Conservation (phyloP, 2,888 invertebrate genomes). For the Drosophila kambysellisi region DNA sequence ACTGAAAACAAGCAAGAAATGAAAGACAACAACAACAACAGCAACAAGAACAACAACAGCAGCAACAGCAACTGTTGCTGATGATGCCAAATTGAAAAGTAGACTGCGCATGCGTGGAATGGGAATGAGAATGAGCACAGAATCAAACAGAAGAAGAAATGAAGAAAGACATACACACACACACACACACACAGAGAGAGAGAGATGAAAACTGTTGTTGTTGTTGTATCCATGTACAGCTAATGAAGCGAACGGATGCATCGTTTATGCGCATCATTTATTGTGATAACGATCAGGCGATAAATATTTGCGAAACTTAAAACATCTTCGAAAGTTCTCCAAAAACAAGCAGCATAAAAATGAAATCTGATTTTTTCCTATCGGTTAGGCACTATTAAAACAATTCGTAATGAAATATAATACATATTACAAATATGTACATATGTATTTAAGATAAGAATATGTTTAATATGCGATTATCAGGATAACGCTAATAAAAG, state of each 20-base stretch:
- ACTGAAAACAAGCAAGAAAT: constrained; percentile 56
- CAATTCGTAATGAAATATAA: not conserved
- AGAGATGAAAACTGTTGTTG: constrained; percentile 19
- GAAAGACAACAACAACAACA: constrained; percentile 37
- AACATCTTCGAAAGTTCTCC: not conserved
- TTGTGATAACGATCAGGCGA: not conserved
- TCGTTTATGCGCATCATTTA: constrained; percentile 21
- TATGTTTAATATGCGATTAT: not conserved
- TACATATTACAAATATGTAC: not conserved
- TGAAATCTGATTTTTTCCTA: not conserved
- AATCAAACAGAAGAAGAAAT: constrained; percentile 40
- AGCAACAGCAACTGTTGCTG: constrained; percentile 53
- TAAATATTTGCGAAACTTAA: not conserved
- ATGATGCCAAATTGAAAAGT: constrained; percentile 79
- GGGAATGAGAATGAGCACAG: constrained; percentile 66
- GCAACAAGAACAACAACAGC: constrained; percentile 1
- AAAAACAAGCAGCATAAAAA: not conserved
- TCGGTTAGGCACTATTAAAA: not conserved
- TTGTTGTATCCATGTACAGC: constrained; percentile 52
- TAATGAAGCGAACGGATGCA: constrained; percentile 64
- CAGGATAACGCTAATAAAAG: not conserved
- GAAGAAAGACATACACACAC: not conserved
- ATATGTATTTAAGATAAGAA: not conserved
- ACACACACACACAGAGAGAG: not conserved
- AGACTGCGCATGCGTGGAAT: constrained; percentile 77